These are phyloP conservation scores for Trididemnum miniatum DNA, from an alignment of 23 tunicate genomes.

Conservation along the genomic window DNA sequence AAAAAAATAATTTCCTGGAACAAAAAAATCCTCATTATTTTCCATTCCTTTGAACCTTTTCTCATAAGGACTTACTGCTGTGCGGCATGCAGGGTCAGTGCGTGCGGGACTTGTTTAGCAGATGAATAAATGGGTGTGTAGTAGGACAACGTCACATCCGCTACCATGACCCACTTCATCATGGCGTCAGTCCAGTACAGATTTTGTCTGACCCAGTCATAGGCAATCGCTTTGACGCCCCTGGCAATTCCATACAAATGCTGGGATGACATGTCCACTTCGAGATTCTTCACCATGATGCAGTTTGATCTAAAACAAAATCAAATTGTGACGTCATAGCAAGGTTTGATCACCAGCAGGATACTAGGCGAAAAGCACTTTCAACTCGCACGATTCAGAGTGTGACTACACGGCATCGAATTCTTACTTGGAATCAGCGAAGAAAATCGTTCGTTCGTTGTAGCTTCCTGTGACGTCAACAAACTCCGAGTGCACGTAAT, in stretches of 20 bases:
- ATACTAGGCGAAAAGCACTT: too few species aligned
- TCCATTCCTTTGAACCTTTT: too few species aligned
- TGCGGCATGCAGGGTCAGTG: slow-evolving; percentile 3
- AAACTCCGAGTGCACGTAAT: background rate
- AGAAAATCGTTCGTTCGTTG: slow-evolving; percentile 24
- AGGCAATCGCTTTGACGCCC: background rate
- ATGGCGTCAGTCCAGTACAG: slow-evolving; percentile 43
- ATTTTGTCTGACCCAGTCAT: slow-evolving; percentile 34
- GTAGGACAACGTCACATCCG: slow-evolving; percentile 16
- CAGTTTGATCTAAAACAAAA: slow-evolving; percentile 2
- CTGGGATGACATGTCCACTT: background rate
- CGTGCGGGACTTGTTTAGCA: slow-evolving; percentile 5
- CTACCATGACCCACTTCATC: slow-evolving; percentile 32
- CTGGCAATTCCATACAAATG: slow-evolving; percentile 9
- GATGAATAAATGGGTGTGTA: slow-evolving; percentile 11
- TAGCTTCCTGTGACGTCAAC: slow-evolving; percentile 32
- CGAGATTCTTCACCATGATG: slow-evolving; percentile 12
- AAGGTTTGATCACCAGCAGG: too few species aligned
- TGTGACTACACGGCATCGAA: too few species aligned
- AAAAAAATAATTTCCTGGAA: slow-evolving; percentile 27
- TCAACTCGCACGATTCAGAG: too few species aligned
- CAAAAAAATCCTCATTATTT: background rate
- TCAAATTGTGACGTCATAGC: too few species aligned
- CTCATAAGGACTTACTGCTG: background rate
- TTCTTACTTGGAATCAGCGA: slow-evolving; percentile 16